Evolutionary conservation across 2,113 vertebrate genomes (phyloP).

Genomic region (Dasyprocta punctata): DNA sequence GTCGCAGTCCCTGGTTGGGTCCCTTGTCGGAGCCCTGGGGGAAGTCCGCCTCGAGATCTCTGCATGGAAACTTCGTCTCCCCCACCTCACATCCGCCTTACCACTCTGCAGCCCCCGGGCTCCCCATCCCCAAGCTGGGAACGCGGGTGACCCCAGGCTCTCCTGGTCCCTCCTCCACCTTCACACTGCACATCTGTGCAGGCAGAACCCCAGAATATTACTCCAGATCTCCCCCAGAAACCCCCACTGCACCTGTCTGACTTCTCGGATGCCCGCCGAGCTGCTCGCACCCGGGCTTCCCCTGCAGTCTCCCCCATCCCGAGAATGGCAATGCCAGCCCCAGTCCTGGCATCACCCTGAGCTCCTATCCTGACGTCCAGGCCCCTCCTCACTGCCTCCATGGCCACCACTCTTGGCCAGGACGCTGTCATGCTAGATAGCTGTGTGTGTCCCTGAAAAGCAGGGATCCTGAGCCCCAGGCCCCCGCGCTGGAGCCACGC

Average conservation of each 20-base stretch:
- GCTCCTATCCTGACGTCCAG: neutral
- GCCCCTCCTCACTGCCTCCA: neutral
- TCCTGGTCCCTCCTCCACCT: neutral
- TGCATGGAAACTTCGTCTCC: neutral
- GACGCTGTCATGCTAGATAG: neutral
- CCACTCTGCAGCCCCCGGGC: too few relatives aligned
- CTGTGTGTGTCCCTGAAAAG: neutral
- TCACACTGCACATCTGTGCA: neutral
- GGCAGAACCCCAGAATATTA: neutral
- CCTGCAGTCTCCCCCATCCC: neutral
- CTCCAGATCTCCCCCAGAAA: neutral
- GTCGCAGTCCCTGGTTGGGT: too few relatives aligned
- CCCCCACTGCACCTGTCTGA: neutral
- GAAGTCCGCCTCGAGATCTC: neutral
- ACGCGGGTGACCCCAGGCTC: rapidly evolving
- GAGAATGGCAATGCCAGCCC: neutral
- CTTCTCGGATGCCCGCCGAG: neutral
- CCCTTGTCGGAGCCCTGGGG: neutral
- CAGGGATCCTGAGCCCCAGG: neutral
- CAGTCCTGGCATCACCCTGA: neutral
- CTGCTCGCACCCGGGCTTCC: neutral
- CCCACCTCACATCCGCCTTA: neutral
- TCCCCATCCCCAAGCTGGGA: neutral
- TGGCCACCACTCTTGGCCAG: rapidly evolving
- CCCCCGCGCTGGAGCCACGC: too few relatives aligned